Conservation (phyloP, 1,140 invertebrate species). For the Euwallacea similis region DNA sequence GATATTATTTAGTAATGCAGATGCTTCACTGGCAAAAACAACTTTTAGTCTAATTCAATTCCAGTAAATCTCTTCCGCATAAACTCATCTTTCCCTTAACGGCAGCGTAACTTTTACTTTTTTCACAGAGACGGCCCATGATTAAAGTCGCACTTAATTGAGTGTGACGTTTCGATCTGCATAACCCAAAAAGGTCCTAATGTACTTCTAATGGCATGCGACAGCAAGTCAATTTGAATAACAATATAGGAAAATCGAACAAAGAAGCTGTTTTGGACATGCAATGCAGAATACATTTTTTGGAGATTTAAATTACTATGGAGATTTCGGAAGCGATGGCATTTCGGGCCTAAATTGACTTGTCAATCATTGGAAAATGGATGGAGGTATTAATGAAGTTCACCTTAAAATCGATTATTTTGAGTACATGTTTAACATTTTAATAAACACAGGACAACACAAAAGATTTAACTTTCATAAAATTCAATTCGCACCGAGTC, state of each 20-base stretch:
- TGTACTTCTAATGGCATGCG: not conserved
- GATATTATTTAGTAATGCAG: no score
- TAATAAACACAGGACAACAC: not conserved
- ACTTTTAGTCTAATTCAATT: no score
- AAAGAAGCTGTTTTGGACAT: slow-evolving; percentile 4
- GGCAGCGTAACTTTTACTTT: no score
- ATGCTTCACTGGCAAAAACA: no score
- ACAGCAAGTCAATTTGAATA: slow-evolving; percentile 1
- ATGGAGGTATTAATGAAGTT: not conserved
- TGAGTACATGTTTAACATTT: no score
- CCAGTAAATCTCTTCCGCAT: no score
- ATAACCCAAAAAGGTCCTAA: not conserved
- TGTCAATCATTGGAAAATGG: slow-evolving; percentile 2
- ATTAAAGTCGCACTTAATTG: no score
- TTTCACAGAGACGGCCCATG: no score
- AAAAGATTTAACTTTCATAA: not conserved
- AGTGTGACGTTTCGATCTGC: no score
- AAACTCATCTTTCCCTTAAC: no score
- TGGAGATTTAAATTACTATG: slow-evolving; percentile 6
- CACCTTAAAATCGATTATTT: no score
- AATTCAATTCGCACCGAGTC: slow-evolving; percentile 14
- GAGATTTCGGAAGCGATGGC: not conserved
- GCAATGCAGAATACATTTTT: slow-evolving; percentile 1
- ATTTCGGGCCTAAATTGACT: not conserved
- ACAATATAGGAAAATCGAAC: not conserved